Evolutionary conservation across 2,888 invertebrate genomes (phyloP).

Genomic region (Ochropleura plecta): DNA sequence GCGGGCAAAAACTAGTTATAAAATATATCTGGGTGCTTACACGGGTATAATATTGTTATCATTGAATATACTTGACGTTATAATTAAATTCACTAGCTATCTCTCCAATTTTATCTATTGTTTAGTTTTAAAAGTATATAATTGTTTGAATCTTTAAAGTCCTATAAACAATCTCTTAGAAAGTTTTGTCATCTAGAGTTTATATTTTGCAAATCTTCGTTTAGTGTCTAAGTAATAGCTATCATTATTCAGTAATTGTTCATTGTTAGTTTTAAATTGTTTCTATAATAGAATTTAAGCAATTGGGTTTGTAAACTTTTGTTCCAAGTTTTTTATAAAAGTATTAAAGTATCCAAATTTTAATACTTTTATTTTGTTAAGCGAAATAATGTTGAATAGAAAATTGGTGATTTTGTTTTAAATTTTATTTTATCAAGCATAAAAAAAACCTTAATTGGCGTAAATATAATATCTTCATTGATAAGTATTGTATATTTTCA

Average conservation of each 20-base stretch:
- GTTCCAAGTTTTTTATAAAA: conserved; percentile 1
- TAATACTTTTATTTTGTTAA: conserved; percentile 13
- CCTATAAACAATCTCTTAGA: conserved; percentile 25
- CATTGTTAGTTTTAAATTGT: conserved; percentile 39
- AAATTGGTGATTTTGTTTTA: too few species aligned
- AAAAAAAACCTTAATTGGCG: too few species aligned
- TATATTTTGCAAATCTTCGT: conserved; percentile 22
- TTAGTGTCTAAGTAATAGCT: conserved; percentile 28
- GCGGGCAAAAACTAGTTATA: too few species aligned
- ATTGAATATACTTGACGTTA: background rate
- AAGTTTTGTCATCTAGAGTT: conserved; percentile 32
- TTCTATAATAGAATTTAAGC: conserved; percentile 24
- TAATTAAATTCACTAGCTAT: background rate
- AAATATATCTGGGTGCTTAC: background rate
- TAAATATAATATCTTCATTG: too few species aligned
- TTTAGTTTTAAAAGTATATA: conserved; percentile 6
- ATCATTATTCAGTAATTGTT: conserved; percentile 39
- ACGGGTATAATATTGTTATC: background rate
- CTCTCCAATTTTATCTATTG: conserved; percentile 14
- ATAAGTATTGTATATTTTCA: too few species aligned
- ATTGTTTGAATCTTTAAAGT: conserved; percentile 22
- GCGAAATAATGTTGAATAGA: background rate
- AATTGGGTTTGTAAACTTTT: conserved; percentile 1
- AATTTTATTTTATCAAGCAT: too few species aligned
- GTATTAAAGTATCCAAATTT: background rate